Evolutionary conservation across 2,797 vertebrate species (phyloP).

Genomic region (Acipenser ruthenus): DNA sequence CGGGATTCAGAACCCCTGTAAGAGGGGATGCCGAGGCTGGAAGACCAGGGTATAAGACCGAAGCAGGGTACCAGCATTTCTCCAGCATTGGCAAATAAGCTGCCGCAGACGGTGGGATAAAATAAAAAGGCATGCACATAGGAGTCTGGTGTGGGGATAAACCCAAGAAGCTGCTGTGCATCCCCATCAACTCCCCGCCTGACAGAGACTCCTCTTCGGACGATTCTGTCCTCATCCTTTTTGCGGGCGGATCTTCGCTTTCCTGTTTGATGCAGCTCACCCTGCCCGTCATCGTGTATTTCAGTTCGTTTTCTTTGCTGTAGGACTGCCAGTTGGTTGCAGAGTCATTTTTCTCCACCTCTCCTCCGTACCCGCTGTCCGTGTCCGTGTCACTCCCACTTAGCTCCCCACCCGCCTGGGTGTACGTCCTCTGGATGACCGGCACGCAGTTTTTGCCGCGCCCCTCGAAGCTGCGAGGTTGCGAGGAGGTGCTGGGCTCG

Average conservation of each 20-base stretch:
- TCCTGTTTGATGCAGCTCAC: constrained; percentile 77
- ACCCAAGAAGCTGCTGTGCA: constrained; percentile 57
- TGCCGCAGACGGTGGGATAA: constrained; percentile 77
- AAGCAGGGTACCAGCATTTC: constrained; percentile 87
- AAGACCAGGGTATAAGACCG: constrained; percentile 76
- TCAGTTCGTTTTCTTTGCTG: constrained; percentile 53
- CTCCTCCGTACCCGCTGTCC: constrained; percentile 92
- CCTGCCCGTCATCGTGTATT: constrained; percentile 52
- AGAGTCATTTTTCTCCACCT: constrained; percentile 77
- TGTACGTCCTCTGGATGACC: constrained; percentile 87
- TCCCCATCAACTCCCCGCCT: constrained; percentile 43
- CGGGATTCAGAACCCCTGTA: constrained; percentile 57
- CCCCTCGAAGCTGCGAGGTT: constrained; percentile 52
- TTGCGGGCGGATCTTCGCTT: constrained; percentile 69
- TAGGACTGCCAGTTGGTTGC: constrained; percentile 60
- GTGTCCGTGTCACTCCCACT: constrained; percentile 97
- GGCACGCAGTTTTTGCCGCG: constrained; percentile 90
- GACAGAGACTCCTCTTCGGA: constrained; percentile 63
- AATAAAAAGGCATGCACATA: constrained; percentile 90
- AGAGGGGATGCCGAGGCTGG: constrained; percentile 49
- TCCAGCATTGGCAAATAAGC: constrained; percentile 93
- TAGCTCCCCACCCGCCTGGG: constrained; percentile 77
- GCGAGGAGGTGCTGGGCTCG: constrained; percentile 41
- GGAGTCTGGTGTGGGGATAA: constrained; percentile 78
- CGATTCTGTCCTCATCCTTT: constrained; percentile 66